Conservation (phyloP, 2,888 invertebrate genomes). For the Lepidochrysops patricia region DNA sequence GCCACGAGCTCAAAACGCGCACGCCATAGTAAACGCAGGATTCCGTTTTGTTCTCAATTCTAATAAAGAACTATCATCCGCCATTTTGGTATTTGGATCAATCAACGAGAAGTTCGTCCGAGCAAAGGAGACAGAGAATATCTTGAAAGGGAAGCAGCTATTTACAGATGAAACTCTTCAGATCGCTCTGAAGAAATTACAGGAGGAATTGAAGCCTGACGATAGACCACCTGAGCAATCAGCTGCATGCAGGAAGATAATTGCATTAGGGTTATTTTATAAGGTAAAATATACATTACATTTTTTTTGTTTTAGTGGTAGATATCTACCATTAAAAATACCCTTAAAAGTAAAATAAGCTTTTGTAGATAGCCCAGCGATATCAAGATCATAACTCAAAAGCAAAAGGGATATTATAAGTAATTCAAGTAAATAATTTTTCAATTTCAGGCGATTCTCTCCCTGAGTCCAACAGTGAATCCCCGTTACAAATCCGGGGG, state of each 20-base stretch:
- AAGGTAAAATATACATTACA: slow-evolving; percentile 69
- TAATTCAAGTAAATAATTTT: too few relatives aligned
- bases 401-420: too few relatives aligned
- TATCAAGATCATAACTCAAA: too few relatives aligned
- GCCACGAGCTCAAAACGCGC: slow-evolving; percentile 83
- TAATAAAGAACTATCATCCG: slow-evolving; percentile 49
- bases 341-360: too few relatives aligned
- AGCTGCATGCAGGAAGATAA: slow-evolving; percentile 78
- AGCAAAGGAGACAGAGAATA: slow-evolving; percentile 73
- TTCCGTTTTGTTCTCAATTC: slow-evolving; percentile 76
- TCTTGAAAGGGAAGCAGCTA: slow-evolving; percentile 52
- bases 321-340: too few relatives aligned
- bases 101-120: slow-evolving; percentile 72
- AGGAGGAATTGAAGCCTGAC: slow-evolving; percentile 78
- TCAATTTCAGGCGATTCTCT: slow-evolving; percentile 71
- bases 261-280: slow-evolving; percentile 86
- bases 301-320: too few relatives aligned
- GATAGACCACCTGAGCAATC: slow-evolving; percentile 78
- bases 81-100: slow-evolving; percentile 79
- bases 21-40: slow-evolving; percentile 85
- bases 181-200: slow-evolving; percentile 66
- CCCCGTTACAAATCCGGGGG: slow-evolving; percentile 71
- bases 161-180: slow-evolving; percentile 56
- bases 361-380: too few relatives aligned
- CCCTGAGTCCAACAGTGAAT: slow-evolving; percentile 59